Evolutionary conservation across 2,888 invertebrate species (phyloP).

Genomic region (Argyresthia goedartella): DNA sequence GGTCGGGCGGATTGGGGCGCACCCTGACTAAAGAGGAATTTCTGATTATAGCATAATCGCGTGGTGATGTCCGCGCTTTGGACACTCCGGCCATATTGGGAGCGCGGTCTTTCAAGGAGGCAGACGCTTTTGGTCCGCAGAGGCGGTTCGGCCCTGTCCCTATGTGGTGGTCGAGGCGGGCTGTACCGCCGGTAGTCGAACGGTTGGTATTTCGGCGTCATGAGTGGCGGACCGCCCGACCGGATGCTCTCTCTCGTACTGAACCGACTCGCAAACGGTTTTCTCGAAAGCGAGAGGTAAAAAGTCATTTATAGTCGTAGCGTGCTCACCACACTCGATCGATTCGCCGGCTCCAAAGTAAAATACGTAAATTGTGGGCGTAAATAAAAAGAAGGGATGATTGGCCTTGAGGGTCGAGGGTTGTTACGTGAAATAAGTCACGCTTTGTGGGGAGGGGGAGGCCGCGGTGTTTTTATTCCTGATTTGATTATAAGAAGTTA

Average conservation of each 20-base stretch:
- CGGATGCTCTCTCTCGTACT: conserved; percentile 31
- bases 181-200: neutral
- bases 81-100: conserved; percentile 39
- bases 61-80: conserved; percentile 43
- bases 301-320: conserved; percentile 62
- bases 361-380: conserved; percentile 24
- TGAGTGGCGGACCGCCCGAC: conserved; percentile 20
- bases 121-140: conserved; percentile 53
- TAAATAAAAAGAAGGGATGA: conserved; percentile 53
- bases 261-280: conserved; percentile 30
- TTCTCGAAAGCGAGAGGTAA: conserved; percentile 29
- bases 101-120: conserved; percentile 43
- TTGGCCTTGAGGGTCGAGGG: conserved; percentile 19
- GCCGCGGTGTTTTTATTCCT: neutral
- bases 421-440: neutral
- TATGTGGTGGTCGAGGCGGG: neutral
- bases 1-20: conserved; percentile 1
- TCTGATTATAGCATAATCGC: conserved; percentile 29
- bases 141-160: conserved; percentile 23
- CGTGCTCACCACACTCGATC: conserved; percentile 47
- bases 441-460: neutral
- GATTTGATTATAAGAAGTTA: neutral
- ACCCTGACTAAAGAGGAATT: conserved; percentile 22
- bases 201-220: neutral
- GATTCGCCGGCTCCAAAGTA: conserved; percentile 30